A percentile compares a stretch with the other conserved stretches of the same genome.
Evolutionary conservation across 2,113 vertebrate genomes (phyloP).

Genomic region (Python bivittatus): DNA sequence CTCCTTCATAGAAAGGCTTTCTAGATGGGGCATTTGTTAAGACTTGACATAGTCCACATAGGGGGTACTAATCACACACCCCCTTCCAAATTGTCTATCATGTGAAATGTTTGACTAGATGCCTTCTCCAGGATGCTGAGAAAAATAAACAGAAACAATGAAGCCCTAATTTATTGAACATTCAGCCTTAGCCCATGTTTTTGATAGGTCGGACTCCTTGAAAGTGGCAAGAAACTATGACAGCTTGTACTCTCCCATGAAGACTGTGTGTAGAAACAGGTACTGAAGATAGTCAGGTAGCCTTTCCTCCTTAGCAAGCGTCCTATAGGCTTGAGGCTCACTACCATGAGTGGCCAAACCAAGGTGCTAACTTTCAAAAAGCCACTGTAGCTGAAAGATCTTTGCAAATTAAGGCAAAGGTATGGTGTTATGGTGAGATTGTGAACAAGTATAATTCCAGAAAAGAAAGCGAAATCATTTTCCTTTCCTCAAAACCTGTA

Average conservation of each 20-base stretch:
- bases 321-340: slow-evolving; percentile 59
- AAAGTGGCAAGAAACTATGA: slow-evolving; percentile 76
- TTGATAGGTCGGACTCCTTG: slow-evolving; percentile 69
- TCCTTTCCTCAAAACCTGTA: not conserved
- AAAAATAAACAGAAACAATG: slow-evolving; percentile 66
- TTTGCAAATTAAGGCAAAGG: slow-evolving; percentile 26
- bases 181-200: slow-evolving; percentile 59
- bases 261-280: slow-evolving; percentile 68
- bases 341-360: slow-evolving; percentile 62
- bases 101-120: slow-evolving; percentile 58
- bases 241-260: slow-evolving; percentile 71
- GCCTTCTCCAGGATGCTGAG: slow-evolving; percentile 58
- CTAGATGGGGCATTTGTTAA: not conserved
- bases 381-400: slow-evolving; percentile 57
- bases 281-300: slow-evolving; percentile 80
- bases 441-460: too few species aligned
- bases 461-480: not conserved
- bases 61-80: slow-evolving; percentile 63
- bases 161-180: slow-evolving; percentile 66
- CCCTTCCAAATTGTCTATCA: slow-evolving; percentile 58
- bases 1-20: not conserved
- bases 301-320: slow-evolving; percentile 52
- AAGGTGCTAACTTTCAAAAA: slow-evolving; percentile 49
- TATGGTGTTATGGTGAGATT: not conserved
- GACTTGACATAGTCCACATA: slow-evolving; percentile 59